Evolutionary conservation across 2,113 vertebrate genomes (phyloP).

Genomic region (Neoarius graeffei): DNA sequence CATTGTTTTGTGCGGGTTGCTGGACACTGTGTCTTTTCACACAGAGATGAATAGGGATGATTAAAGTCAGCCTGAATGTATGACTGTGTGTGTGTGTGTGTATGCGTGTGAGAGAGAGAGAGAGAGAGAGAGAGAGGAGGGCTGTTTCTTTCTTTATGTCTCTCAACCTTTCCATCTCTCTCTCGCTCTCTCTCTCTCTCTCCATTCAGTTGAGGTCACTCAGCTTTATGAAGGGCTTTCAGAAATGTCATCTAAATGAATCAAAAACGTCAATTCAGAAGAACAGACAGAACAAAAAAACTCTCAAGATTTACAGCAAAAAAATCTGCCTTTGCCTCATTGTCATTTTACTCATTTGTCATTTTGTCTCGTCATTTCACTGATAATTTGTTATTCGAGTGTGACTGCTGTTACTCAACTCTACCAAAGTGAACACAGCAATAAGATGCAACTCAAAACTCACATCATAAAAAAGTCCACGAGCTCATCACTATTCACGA

Average conservation of each 20-base stretch:
- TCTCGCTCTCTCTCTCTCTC: not conserved
- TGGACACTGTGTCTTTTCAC: constrained; percentile 54
- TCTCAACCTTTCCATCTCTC: not conserved
- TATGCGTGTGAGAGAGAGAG: not conserved
- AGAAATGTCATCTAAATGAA: not conserved
- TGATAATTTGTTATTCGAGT: not conserved
- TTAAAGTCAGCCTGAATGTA: constrained; percentile 51
- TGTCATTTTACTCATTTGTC: not conserved
- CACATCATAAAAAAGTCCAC: not conserved
- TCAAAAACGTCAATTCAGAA: not conserved
- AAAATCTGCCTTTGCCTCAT: not conserved
- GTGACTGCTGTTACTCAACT: not conserved
- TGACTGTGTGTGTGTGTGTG: constrained; percentile 32
- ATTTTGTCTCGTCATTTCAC: not conserved
- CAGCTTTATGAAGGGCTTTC: not conserved
- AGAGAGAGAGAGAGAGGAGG: not conserved
- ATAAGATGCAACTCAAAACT: not conserved
- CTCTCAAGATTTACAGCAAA: not conserved
- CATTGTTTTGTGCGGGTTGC: constrained; percentile 46
- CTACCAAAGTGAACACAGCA: not conserved
- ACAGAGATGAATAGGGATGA: constrained; percentile 49
- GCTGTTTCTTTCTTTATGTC: not conserved
- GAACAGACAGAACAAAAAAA: too few species aligned
- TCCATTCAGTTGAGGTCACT: not conserved
- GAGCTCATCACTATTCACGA: not conserved